Evolutionary conservation across 2,113 vertebrate species (phyloP), one percentile per base, ranked within the genome.

Genomic region (Phycodurus eques): DNA sequence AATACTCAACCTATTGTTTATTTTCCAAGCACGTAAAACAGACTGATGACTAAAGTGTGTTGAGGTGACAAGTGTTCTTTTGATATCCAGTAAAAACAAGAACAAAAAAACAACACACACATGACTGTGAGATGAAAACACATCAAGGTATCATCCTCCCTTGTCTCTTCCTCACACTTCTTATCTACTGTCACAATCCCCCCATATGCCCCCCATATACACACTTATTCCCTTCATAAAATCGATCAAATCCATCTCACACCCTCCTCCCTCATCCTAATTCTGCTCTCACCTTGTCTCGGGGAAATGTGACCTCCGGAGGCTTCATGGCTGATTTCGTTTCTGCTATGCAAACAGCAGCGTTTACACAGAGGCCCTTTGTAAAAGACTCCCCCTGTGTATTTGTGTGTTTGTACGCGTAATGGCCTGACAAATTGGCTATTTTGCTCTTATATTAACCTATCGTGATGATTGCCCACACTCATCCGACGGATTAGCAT

Each of bases 291-390:
- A 14, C 44, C 56, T 70, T 70, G 80, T 73, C 71, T 70, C 63
- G 59, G 79, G 75, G 72, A 81, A 85, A 74, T 60, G 74, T 84
- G 79, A 89, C 87, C 85, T 70, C 42, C 2, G 68, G 75, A 61
- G 83, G 59, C 77, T 80, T 87, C 71, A 63, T 66, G 77, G 88
- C 80, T 88, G 78, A 89, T 88, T 83, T 88, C 70, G 88, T 88
- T 88, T 80, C 88, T 86, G 83, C 77, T 67, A 72, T 75, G 84
- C 79, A 80, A 87, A 88, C 82, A 86, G 20, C 70, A 53, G 20
- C 42, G 51, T 73, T 70, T 61, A 74, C 73, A 71, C 51, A 43
- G 59, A 71, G 68, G 70, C 59, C 73, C 79, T 74, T 78, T 68
- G 46, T 77, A 67, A 78, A 73, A 60, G 54, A 72, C 64, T 63